phyloP scores from a whole-genome alignment of 2,113 vertebrate genomes.

The Dryoscopus gambensis region DNA sequence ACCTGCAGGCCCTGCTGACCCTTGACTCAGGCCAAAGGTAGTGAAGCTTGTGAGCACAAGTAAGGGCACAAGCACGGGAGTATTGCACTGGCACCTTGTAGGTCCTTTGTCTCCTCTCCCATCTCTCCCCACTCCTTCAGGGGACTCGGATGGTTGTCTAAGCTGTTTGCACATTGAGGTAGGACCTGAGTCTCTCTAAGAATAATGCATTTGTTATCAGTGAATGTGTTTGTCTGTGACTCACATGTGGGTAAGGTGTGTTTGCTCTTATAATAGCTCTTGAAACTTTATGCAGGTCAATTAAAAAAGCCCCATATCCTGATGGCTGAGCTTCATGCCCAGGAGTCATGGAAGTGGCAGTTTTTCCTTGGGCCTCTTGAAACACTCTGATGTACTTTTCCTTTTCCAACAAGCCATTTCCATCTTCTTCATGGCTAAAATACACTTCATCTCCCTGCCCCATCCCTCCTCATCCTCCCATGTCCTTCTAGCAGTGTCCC shows the following conservation, averaged over 20 bases:
- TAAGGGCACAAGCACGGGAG: not conserved
- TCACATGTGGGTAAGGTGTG: conserved; percentile 38
- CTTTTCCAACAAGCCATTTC: not conserved
- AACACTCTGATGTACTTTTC: not conserved
- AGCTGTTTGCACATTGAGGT: not conserved
- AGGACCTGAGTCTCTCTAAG: conserved; percentile 24
- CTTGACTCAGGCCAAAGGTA: not conserved
- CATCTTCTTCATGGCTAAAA: not conserved
- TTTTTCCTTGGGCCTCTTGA: not conserved
- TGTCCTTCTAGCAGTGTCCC: not conserved
- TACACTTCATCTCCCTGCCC: not conserved
- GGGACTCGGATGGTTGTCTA: not conserved
- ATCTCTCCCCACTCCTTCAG: not conserved
- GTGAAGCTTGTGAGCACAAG: not conserved
- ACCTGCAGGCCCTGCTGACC: not conserved
- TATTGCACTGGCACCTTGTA: not conserved
- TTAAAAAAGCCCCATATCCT: not conserved
- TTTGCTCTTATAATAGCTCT: conserved; percentile 51
- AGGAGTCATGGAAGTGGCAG: not conserved
- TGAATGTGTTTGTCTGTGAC: conserved; percentile 39
- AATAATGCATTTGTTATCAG: conserved; percentile 44
- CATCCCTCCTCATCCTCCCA: not conserved
- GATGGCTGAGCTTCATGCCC: not conserved
- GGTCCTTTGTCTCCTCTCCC: conserved; percentile 1
- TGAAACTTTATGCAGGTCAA: conserved; percentile 11